These are phyloP conservation scores for Hypercompe scribonia DNA, from an alignment of 2,888 invertebrate genomes.

Conservation along the genomic window DNA sequence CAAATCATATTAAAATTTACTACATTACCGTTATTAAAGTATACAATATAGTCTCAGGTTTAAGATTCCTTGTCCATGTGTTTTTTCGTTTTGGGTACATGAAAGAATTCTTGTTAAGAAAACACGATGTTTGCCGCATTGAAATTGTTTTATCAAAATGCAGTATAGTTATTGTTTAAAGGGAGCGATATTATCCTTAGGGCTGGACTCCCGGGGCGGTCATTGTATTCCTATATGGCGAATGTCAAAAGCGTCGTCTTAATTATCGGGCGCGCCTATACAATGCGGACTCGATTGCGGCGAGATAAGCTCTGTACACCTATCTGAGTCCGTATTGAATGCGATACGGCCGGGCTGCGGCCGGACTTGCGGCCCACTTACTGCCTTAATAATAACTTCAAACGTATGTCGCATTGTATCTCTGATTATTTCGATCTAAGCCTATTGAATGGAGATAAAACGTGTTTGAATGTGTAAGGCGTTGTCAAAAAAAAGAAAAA, in stretches of 20 bases:
- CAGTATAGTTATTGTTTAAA: conserved; percentile 83
- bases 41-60: conserved; percentile 35
- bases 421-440: conserved; percentile 82
- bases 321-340: conserved; percentile 78
- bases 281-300: conserved; percentile 85
- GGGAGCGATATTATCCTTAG: conserved; percentile 81
- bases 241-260: conserved; percentile 87
- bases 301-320: conserved; percentile 81
- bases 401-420: conserved; percentile 83
- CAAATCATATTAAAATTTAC: conserved; percentile 28
- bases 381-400: conserved; percentile 83
- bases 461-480: conserved; percentile 67
- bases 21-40: conserved; percentile 35
- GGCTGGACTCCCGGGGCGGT: conserved; percentile 81
- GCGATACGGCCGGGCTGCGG: conserved; percentile 62
- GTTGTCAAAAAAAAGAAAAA: conserved; percentile 55
- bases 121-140: conserved; percentile 81
- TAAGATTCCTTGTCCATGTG: conserved; percentile 67
- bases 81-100: conserved; percentile 62
- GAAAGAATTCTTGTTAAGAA: conserved; percentile 80
- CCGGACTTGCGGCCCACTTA: conserved; percentile 69
- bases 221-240: conserved; percentile 87
- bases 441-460: conserved; percentile 79
- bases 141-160: conserved; percentile 85
- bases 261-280: conserved; percentile 85